phyloP scores from a whole-genome alignment of 2,888 invertebrate genomes.

The Ernsta delagoae region DNA sequence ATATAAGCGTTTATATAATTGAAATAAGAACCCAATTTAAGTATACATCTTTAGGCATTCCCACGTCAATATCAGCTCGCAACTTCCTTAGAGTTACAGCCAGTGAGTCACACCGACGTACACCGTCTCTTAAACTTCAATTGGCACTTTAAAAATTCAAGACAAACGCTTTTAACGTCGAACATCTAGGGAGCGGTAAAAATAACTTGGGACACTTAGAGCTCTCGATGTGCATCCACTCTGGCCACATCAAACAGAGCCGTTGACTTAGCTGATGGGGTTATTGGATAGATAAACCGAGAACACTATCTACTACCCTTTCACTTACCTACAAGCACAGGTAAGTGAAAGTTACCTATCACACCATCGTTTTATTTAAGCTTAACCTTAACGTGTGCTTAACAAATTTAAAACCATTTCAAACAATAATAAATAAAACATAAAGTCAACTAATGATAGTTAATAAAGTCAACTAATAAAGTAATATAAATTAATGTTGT shows the following conservation, averaged over 20 bases:
- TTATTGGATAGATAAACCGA: slow-evolving; percentile 65
- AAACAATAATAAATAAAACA: too few relatives aligned
- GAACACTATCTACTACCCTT: slow-evolving; percentile 40
- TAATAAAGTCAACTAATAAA: too few relatives aligned
- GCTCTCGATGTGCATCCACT: slow-evolving; percentile 54
- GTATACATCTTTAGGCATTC: background rate
- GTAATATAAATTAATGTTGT: too few relatives aligned
- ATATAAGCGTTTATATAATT: slow-evolving; percentile 12
- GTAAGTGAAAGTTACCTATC: too few relatives aligned
- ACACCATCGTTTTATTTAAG: background rate
- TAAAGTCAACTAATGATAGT: too few relatives aligned
- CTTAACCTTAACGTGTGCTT: background rate
- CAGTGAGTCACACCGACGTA: slow-evolving; percentile 44
- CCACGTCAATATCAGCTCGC: slow-evolving; percentile 40
- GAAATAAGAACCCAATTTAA: background rate
- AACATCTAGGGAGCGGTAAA: slow-evolving; percentile 62
- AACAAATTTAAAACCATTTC: too few relatives aligned
- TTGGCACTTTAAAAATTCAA: slow-evolving; percentile 79
- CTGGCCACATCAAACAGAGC: slow-evolving; percentile 62
- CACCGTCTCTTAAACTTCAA: slow-evolving; percentile 64
- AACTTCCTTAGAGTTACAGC: slow-evolving; percentile 28
- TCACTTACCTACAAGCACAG: slow-evolving; percentile 28
- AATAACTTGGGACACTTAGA: slow-evolving; percentile 69
- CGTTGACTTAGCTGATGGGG: slow-evolving; percentile 68
- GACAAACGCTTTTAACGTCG: slow-evolving; percentile 74